These are phyloP conservation scores for Chiloscyllium punctatum DNA, from an alignment of 2,797 vertebrate genomes.

Conservation along the genomic window DNA sequence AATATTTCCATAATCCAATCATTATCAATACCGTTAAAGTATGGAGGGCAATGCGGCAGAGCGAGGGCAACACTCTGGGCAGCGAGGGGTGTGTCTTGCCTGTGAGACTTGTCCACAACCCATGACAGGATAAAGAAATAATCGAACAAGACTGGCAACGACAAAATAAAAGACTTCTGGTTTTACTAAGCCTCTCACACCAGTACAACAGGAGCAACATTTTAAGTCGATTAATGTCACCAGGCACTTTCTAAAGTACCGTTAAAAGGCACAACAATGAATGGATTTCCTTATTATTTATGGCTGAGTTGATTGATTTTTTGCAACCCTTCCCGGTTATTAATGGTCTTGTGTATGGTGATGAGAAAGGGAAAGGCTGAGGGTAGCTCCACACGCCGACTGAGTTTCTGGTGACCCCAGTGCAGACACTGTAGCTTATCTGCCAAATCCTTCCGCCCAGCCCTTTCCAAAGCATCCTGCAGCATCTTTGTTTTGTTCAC, in stretches of 20 bases:
- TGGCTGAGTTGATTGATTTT: slow-evolving; percentile 63
- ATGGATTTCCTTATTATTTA: slow-evolving; percentile 46
- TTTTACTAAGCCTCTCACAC: not conserved
- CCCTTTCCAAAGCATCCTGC: slow-evolving; percentile 57
- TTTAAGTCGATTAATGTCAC: not conserved
- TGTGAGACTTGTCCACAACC: too few species aligned
- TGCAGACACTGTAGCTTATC: slow-evolving; percentile 62
- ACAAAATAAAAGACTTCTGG: not conserved
- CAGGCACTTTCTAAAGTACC: not conserved
- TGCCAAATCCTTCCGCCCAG: slow-evolving; percentile 58
- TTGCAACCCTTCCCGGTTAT: slow-evolving; percentile 59
- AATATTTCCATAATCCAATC: too few species aligned
- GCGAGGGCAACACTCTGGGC: too few species aligned
- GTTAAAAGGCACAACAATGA: not conserved
- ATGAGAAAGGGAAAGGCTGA: slow-evolving; percentile 69
- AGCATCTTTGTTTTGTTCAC: slow-evolving; percentile 64
- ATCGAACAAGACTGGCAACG: not conserved
- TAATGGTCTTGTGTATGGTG: slow-evolving; percentile 64
- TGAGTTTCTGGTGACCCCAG: slow-evolving; percentile 66
- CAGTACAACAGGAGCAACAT: not conserved
- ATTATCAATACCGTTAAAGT: too few species aligned
- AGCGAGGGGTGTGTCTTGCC: too few species aligned
- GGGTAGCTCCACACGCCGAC: slow-evolving; percentile 60
- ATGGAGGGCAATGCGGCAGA: too few species aligned
- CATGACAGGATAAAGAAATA: not conserved